Evolutionary conservation across 2,113 vertebrate species (phyloP), one percentile per base, ranked within the genome.

Genomic region (Garra rufa): DNA sequence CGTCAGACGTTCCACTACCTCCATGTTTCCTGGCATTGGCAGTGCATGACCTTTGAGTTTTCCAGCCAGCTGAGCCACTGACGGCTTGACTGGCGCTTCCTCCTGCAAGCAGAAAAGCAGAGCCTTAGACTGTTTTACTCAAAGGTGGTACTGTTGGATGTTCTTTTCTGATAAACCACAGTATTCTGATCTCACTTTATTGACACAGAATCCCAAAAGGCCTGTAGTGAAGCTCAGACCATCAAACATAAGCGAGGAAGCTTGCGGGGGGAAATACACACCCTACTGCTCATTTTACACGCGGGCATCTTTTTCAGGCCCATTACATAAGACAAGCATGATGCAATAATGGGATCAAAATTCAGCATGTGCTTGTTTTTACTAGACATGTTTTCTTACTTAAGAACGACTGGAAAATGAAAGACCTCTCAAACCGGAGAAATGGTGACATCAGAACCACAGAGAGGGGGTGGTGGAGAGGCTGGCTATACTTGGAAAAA

Each of bases 61-160:
- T 83, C 92, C 93, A 43, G 94, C 92, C 90, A 95, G 89, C 88
- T 95, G 92, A 41, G 93, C 93, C 88, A 94, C 93, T 21, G 94
- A 93, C 1, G 88, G 82, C 90, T 94, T 94, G 90, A 92, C 92
- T 88, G 93, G 89, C 89, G 90, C 91, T 63, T 92, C 91, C 84
- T 94, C 81, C 87, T 88, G 52, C 61, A 85, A 82, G 43, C 79
- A 87, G 44, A 81, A n/a, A 75, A 26, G 44, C 43, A 26, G 2
- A 55, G 17, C n/a, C 55, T 26, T 15, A 41, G 30, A 46, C 34
- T 44, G 46, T 74, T 86, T 83, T 50, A 83, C 41, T 86, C 30
- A 85, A 30, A 28, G 30, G 17, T 38, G 55, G 17, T 34, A 26
- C 78, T 76, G 84, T 50, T 86, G 52, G 43, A 67, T 67, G 14